phyloP scores from a whole-genome alignment of 2,797 vertebrate genomes.

The Micrastur ruficollis region DNA sequence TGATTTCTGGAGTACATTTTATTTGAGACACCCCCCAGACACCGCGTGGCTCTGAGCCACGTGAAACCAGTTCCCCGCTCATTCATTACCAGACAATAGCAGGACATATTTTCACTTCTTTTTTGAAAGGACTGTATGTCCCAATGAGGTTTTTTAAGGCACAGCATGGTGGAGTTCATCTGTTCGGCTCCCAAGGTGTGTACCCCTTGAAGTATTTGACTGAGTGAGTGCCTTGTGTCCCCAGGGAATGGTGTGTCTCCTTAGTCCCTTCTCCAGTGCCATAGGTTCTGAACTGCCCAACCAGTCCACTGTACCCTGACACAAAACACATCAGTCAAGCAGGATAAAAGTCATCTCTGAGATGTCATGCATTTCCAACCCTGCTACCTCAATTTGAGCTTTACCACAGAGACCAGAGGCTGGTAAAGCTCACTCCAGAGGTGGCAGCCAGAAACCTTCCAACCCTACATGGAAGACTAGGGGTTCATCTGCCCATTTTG shows the following conservation, averaged over 20 bases:
- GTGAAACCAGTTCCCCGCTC: background rate
- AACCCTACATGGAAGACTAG: background rate
- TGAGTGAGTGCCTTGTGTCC: background rate
- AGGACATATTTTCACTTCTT: background rate
- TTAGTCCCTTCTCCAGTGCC: background rate
- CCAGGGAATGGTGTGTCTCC: background rate
- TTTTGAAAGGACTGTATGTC: background rate
- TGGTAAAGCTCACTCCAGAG: background rate
- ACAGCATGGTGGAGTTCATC: background rate
- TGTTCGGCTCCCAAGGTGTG: background rate
- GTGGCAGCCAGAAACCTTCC: background rate
- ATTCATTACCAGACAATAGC: background rate
- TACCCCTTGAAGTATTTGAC: background rate
- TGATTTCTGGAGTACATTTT: background rate
- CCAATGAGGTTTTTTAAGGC: background rate
- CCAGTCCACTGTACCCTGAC: background rate
- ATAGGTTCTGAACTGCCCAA: background rate
- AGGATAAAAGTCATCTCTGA: background rate
- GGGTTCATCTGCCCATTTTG: background rate
- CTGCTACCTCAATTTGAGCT: background rate
- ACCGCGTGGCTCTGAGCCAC: background rate
- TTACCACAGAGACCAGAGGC: background rate
- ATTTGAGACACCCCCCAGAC: background rate
- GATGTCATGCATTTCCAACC: background rate
- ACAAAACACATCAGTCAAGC: background rate